A percentile compares a stretch with the other conserved stretches of the same genome.
Evolutionary conservation across 2,888 invertebrate species (phyloP).

Genomic region (Orthosia gracilis): DNA sequence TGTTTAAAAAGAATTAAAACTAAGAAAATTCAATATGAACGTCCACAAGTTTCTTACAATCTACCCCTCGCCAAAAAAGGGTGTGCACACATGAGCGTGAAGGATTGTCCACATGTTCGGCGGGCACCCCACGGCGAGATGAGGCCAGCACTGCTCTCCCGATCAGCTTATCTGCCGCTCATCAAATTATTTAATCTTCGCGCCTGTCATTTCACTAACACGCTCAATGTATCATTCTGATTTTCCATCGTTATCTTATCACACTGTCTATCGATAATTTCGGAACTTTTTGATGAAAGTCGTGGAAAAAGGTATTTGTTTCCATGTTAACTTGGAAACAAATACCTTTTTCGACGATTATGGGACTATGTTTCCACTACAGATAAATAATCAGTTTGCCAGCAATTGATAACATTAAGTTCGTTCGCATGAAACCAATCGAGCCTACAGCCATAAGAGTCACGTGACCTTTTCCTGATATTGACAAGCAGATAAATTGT

Average conservation of each 20-base stretch:
- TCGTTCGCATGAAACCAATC: slow-evolving; percentile 76
- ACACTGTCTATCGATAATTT: slow-evolving; percentile 25
- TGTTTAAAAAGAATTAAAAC: neutral
- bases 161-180: slow-evolving; percentile 84
- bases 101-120: slow-evolving; percentile 91
- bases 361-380: neutral
- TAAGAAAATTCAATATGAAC: slow-evolving; percentile 14
- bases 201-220: slow-evolving; percentile 84
- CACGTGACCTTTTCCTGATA: slow-evolving; percentile 89
- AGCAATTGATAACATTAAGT: slow-evolving; percentile 63
- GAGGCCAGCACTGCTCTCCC: slow-evolving; percentile 73
- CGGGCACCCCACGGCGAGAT: slow-evolving; percentile 78
- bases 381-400: slow-evolving; percentile 12
- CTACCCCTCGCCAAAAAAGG: slow-evolving; percentile 86
- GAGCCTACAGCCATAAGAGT: slow-evolving; percentile 72
- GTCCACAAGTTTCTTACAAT: slow-evolving; percentile 75
- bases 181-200: slow-evolving; percentile 83
- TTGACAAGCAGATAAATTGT: slow-evolving; percentile 90
- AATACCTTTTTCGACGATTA: too few relatives aligned
- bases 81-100: slow-evolving; percentile 91
- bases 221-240: slow-evolving; percentile 82
- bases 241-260: slow-evolving; percentile 52
- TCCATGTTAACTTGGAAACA: slow-evolving; percentile 6
- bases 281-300: slow-evolving; percentile 2
- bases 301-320: neutral